Base-by-base conservation (phyloP, 2,888 invertebrate genomes). In the Macrophya alboannulata region DNA sequence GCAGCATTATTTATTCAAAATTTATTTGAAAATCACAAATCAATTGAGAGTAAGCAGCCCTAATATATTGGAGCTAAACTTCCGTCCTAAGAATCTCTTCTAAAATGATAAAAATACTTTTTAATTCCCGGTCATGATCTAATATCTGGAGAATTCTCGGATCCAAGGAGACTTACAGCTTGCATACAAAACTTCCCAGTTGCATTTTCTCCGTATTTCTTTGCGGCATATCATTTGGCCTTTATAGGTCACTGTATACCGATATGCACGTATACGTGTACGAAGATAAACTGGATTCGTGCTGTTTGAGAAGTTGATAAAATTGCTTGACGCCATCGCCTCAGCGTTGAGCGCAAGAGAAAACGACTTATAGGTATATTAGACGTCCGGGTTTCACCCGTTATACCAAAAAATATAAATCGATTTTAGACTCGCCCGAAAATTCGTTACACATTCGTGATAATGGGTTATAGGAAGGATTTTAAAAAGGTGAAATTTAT, bases 221-320 rank as follows among this genome's bases (percentile, higher is more conserved):
- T 62, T 15, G 62, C 43, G 21, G 3, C 25, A 31, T 51, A 62
- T 9, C 62, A 62, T 25, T 79, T 21, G 43, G 21, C 43, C 43
- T 81, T 62, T 55, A 77, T 37, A 37, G 17, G 17, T 31, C 59
- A 59, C 40, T 21, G 59, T 0, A 43, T 40, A 62, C n/a, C 15
- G 9, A 72, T 40, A 62, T 59, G 40, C 37, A 40, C 40, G 59
- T 31, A 21, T 72, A 71, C 21, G 4, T 45, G 45, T 17, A 43
- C 72, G n/a, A 81, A 62, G 43, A 74, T 74, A 74, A 74, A 74
- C 59, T 15, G 43, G 81, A 81, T 43, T 81, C 43, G 59, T 62
- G 59, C 81, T 81, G 59, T 62, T 62, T 55, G 59, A 62, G 37
- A 2, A 59, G 21, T 81, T 62, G 51, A 55, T 77, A 55, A 55